A percentile compares a stretch with the other conserved stretches of the same genome.
phyloP scores from a whole-genome alignment of 1,140 invertebrate genomes.

The Nylanderia fulva region DNA sequence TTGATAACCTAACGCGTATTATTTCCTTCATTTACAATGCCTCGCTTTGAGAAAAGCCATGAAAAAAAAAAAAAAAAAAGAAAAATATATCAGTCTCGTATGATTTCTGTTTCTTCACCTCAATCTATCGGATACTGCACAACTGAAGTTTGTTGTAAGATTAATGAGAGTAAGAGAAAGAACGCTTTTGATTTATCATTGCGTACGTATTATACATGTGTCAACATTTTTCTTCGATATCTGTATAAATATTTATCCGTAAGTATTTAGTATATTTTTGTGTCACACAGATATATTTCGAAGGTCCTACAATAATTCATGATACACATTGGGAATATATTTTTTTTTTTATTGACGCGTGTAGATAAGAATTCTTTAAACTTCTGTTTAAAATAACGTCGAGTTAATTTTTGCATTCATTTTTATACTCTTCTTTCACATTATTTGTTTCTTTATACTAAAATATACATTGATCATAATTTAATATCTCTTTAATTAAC shows the following conservation, averaged over 20 bases:
- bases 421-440: too few relatives aligned
- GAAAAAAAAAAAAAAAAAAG: too few relatives aligned
- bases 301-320: neutral
- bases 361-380: neutral
- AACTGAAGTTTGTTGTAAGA: neutral
- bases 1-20: neutral
- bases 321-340: neutral
- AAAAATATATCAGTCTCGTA: too few relatives aligned
- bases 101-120: neutral
- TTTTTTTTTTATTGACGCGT: neutral
- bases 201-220: neutral
- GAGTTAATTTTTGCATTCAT: neutral
- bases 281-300: conserved; percentile 26
- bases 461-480: neutral
- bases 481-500: neutral
- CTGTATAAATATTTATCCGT: conserved; percentile 20
- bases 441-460: neutral
- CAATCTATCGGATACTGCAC: neutral
- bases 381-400: neutral
- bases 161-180: neutral
- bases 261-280: neutral
- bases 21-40: neutral
- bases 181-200: neutral
- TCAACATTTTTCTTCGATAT: conserved; percentile 26
- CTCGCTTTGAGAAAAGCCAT: too few relatives aligned